A percentile compares a stretch with the other conserved stretches of the same genome.
Conservation (phyloP, 2,113 vertebrate genomes). For the Aix galericulata region DNA sequence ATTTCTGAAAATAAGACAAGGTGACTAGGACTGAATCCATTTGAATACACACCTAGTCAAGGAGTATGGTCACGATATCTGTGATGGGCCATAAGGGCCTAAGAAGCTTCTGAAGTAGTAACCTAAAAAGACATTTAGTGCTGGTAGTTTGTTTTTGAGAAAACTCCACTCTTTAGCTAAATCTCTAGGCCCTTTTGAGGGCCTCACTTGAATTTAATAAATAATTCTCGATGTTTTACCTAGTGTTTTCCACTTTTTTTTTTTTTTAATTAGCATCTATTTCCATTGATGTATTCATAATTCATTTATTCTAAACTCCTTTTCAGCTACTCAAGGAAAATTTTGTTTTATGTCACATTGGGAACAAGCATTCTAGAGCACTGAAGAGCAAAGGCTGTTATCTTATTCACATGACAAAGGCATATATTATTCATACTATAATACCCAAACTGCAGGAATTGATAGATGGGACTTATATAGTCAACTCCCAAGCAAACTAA, state of each 20-base stretch:
- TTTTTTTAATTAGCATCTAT: background rate
- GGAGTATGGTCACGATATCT: accelerated
- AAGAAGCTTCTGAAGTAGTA: background rate
- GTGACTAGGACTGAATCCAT: background rate
- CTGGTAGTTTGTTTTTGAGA: background rate
- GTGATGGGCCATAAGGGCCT: background rate
- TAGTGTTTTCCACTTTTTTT: background rate
- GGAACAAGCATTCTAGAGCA: background rate
- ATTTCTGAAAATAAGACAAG: background rate
- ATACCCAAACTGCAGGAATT: conserved; percentile 32
- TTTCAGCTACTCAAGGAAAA: conserved; percentile 8
- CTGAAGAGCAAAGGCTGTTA: conserved; percentile 50
- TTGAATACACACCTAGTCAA: background rate
- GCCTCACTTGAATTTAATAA: background rate
- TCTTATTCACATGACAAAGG: conserved; percentile 11
- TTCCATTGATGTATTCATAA: background rate
- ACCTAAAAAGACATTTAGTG: background rate
- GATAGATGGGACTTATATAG: conserved; percentile 39
- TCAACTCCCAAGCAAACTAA: conserved; percentile 16
- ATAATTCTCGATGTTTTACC: background rate
- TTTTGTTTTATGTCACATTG: conserved; percentile 30
- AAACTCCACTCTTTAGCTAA: background rate
- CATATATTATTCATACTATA: conserved; percentile 62
- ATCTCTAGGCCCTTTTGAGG: background rate
- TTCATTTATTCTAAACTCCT: conserved; percentile 34